phyloP scores from a whole-genome alignment of 2,113 vertebrate species.

The Periophthalmus modestus region DNA sequence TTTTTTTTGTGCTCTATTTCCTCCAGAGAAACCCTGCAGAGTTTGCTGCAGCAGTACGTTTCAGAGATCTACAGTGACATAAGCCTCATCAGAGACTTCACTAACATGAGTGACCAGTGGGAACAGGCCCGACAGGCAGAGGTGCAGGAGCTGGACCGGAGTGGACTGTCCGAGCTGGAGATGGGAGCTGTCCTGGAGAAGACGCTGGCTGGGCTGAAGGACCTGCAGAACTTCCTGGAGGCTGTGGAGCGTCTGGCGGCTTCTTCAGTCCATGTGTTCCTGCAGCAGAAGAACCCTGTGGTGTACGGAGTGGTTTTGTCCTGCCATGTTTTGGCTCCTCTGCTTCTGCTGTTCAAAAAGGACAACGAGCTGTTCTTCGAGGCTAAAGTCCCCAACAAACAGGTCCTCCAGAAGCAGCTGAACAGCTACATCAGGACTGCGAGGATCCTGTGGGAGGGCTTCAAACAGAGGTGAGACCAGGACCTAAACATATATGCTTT shows the following conservation, averaged over 20 bases:
- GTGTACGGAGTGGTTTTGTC: conserved; percentile 28
- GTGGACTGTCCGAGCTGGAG: conserved; percentile 21
- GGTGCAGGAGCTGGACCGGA: background rate
- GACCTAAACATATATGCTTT: no score
- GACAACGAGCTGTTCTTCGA: conserved; percentile 59
- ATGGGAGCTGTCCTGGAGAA: conserved; percentile 49
- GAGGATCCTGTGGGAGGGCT: background rate
- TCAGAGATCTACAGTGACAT: background rate
- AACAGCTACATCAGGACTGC: conserved; percentile 57
- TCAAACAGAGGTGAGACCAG: background rate
- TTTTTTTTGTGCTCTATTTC: no score
- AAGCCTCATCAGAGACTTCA: background rate
- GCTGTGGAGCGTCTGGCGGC: conserved; percentile 73
- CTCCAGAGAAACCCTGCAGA: background rate
- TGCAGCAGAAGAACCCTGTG: conserved; percentile 20
- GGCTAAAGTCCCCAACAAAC: conserved; percentile 55
- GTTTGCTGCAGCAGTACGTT: background rate
- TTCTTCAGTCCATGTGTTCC: conserved; percentile 69
- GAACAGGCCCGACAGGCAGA: background rate
- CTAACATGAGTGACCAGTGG: background rate
- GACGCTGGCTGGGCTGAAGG: conserved; percentile 60
- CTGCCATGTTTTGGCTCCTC: conserved; percentile 47
- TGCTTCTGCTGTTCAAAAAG: conserved; percentile 67
- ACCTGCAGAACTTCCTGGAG: conserved; percentile 64
- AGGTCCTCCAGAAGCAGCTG: conserved; percentile 61